Percentiles rank a stretch among this genome's conserved stretches.
phyloP scores from a whole-genome alignment of 2,888 invertebrate species.

The Tiliacea citrago region DNA sequence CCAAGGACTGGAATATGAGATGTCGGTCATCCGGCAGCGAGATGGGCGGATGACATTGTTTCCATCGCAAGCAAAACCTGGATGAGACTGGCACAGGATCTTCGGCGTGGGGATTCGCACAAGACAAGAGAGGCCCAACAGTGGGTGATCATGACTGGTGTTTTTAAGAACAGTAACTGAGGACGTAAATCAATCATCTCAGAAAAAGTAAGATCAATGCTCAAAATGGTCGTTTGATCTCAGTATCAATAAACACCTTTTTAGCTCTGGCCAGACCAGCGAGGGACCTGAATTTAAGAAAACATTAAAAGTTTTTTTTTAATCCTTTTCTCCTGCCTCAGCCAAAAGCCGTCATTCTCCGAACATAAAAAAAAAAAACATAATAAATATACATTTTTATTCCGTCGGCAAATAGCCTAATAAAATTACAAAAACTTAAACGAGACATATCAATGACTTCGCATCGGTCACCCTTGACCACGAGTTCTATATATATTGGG shows the following conservation, averaged over 20 bases:
- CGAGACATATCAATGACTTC: background rate
- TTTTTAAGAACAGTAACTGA: background rate
- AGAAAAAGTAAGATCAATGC: background rate
- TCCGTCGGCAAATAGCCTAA: background rate
- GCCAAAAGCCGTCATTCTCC: no score
- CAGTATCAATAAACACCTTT: background rate
- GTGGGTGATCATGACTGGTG: background rate
- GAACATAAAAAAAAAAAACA: background rate
- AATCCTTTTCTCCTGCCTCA: background rate
- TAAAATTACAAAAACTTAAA: background rate
- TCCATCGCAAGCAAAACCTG: background rate
- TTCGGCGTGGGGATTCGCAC: background rate
- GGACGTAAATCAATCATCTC: background rate
- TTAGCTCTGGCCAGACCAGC: no score
- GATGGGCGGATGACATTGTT: background rate
- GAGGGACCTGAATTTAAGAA: no score
- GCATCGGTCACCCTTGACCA: conserved; percentile 13
- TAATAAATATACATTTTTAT: background rate
- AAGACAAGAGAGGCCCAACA: background rate
- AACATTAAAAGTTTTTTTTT: background rate
- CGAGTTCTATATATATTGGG: background rate
- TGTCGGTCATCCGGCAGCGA: background rate
- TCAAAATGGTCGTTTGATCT: background rate
- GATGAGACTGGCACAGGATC: background rate
- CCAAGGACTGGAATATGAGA: background rate